Conservation (phyloP, 2,888 invertebrate genomes). For the Aporophyla nigra region DNA sequence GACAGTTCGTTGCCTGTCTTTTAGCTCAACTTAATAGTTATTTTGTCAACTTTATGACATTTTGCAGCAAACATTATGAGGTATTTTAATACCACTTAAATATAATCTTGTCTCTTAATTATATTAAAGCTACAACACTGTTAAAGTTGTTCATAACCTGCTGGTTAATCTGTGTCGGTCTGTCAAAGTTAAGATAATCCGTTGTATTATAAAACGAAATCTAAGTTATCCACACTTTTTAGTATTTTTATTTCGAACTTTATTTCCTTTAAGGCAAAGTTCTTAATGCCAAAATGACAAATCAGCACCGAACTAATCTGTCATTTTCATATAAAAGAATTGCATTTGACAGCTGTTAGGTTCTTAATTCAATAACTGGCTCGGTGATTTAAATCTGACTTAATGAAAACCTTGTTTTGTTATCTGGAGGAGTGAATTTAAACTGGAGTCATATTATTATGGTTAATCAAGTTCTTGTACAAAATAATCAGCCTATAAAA, state of each 20-base stretch:
- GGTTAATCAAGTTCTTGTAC: background rate
- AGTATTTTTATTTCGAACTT: too few relatives aligned
- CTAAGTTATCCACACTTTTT: too few relatives aligned
- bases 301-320: too few relatives aligned
- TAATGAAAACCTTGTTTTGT: too few relatives aligned
- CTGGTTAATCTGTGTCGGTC: background rate
- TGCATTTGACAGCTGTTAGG: too few relatives aligned
- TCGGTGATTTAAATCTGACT: too few relatives aligned
- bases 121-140: background rate
- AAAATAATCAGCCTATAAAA: too few relatives aligned
- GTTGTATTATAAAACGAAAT: too few relatives aligned
- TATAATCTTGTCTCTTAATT: background rate
- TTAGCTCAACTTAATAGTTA: background rate
- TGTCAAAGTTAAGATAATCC: background rate
- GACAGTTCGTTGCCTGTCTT: conserved; percentile 23
- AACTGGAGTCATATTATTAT: background rate
- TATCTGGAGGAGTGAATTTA: background rate
- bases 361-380: too few relatives aligned
- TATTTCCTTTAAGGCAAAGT: too few relatives aligned
- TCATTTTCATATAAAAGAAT: too few relatives aligned
- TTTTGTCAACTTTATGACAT: conserved; percentile 23
- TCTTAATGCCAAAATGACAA: too few relatives aligned
- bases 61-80: background rate
- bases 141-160: background rate
- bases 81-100: background rate